Conservation (phyloP, 2,113 vertebrate genomes). For the Hippocampus comes region DNA sequence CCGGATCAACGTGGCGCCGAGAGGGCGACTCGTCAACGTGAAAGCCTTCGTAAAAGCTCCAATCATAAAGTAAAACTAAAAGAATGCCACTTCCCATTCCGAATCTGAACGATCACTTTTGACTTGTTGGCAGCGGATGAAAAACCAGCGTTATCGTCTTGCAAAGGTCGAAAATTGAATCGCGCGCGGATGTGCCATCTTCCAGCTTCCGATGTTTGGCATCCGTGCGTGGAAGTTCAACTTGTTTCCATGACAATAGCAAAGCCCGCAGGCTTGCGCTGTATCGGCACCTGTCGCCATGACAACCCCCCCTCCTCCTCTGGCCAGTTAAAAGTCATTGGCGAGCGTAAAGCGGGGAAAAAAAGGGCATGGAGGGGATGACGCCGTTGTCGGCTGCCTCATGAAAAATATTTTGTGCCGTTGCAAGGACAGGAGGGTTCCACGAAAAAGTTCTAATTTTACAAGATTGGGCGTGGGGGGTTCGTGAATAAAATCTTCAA, state of each 20-base stretch:
- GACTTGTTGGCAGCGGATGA: not conserved
- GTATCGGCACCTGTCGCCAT: conserved; percentile 61
- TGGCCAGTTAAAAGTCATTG: not conserved
- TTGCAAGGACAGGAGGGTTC: not conserved
- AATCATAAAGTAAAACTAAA: too few species aligned
- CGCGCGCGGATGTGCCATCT: not conserved
- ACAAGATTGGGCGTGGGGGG: not conserved
- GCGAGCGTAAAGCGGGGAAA: not conserved
- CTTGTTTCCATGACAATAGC: conserved; percentile 59
- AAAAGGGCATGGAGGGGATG: not conserved
- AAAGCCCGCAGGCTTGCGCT: conserved; percentile 35
- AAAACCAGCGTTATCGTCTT: not conserved
- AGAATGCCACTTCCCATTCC: too few species aligned
- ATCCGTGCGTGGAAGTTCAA: conserved; percentile 34
- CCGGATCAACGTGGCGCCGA: not conserved
- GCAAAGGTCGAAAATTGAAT: too few species aligned
- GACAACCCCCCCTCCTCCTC: conserved; percentile 36
- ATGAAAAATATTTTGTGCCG: not conserved
- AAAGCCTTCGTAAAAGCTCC: not conserved
- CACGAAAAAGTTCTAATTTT: too few species aligned
- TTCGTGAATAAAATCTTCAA: not conserved
- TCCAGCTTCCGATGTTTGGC: conserved; percentile 21
- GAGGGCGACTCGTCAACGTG: not conserved
- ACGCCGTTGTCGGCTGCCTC: not conserved
- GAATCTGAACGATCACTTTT: too few species aligned